These are phyloP conservation scores for Enteromius trimaculatus DNA, from an alignment of 2,797 vertebrate genomes.

Conservation along the genomic window DNA sequence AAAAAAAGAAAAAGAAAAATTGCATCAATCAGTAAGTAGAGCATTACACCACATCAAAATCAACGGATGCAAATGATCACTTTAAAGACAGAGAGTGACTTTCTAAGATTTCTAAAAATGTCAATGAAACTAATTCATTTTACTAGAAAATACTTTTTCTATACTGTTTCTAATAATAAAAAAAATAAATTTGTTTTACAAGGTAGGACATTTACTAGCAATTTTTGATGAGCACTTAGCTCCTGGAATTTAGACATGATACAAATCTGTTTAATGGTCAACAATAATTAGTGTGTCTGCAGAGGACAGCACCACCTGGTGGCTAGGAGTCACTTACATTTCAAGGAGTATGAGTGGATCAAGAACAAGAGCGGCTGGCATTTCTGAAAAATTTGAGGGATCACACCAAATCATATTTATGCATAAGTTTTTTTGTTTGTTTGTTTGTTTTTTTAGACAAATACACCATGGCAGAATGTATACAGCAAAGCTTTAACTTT, in stretches of 20 bases:
- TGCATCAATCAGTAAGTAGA: conserved; percentile 27
- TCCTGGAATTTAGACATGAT: background rate
- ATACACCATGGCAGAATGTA: background rate
- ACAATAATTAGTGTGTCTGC: background rate
- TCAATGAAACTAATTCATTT: background rate
- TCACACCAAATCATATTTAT: background rate
- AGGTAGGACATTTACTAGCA: background rate
- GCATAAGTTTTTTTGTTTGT: no score
- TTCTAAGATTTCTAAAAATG: background rate
- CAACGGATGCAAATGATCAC: background rate
- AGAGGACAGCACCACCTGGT: background rate
- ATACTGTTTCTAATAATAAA: background rate
- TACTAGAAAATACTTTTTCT: background rate
- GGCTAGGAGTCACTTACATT: background rate
- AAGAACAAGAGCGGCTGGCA: background rate
- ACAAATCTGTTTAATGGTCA: background rate
- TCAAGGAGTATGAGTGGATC: background rate
- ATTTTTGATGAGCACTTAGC: background rate
- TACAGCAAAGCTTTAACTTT: no score
- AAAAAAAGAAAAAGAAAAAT: background rate
- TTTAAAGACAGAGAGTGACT: background rate
- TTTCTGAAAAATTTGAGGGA: background rate
- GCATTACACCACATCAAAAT: conserved; percentile 36
- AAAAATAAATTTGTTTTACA: no score
- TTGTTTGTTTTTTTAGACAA: background rate